Percentiles rank a stretch among this genome's conserved stretches.
Evolutionary conservation across 2,888 invertebrate genomes (phyloP).

Genomic region (Pristionchus arcanus): DNA sequence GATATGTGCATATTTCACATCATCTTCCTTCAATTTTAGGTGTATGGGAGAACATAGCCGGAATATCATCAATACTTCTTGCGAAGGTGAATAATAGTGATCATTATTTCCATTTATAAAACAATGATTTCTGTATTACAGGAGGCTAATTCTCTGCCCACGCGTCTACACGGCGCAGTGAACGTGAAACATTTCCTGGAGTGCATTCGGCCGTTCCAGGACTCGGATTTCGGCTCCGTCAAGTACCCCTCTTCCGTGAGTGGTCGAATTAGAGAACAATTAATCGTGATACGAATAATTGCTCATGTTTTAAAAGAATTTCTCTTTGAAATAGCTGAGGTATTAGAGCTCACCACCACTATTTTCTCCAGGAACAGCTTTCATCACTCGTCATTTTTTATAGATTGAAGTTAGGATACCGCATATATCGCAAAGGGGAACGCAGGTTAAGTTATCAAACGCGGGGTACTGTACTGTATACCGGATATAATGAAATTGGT

Average conservation of each 20-base stretch:
- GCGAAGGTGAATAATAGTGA: constrained; percentile 61
- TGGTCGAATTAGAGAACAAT: not conserved
- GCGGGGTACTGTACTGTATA: too few relatives aligned
- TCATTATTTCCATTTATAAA: not conserved
- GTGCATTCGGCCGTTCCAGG: constrained; percentile 75
- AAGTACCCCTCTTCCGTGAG: constrained; percentile 68
- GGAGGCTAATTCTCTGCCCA: constrained; percentile 62
- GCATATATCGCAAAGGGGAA: too few relatives aligned
- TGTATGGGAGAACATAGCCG: constrained; percentile 75
- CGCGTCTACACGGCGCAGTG: constrained; percentile 75
- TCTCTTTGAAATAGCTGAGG: too few relatives aligned
- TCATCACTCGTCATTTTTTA: too few relatives aligned
- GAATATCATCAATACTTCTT: constrained; percentile 73
- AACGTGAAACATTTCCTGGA: constrained; percentile 72
- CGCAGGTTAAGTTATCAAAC: too few relatives aligned
- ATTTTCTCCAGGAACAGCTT: too few relatives aligned
- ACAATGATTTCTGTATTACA: not conserved
- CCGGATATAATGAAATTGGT: too few relatives aligned
- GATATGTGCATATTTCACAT: not conserved
- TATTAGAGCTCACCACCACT: too few relatives aligned
- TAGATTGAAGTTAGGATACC: too few relatives aligned
- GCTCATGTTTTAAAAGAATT: too few relatives aligned
- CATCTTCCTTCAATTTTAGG: constrained; percentile 60
- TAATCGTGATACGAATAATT: too few relatives aligned
- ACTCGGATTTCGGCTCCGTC: constrained; percentile 71